These are phyloP conservation scores for Synanthedon andrenaeformis DNA, from an alignment of 2,888 invertebrate genomes.

Conservation along the genomic window DNA sequence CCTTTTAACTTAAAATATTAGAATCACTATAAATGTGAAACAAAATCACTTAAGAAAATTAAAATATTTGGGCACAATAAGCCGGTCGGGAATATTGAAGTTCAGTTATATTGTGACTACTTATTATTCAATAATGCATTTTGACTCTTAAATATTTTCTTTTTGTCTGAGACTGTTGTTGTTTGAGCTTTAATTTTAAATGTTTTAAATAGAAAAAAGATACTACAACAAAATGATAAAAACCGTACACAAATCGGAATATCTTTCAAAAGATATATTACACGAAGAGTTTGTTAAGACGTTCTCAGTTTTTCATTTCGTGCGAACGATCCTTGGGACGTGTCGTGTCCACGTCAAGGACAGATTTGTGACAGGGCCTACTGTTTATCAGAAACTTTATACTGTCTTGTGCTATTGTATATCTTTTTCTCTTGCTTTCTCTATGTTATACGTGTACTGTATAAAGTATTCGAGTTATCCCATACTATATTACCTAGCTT, in stretches of 20 bases:
- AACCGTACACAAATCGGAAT: not conserved
- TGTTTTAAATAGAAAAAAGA: no score
- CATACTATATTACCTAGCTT: not conserved
- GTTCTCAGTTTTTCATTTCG: not conserved
- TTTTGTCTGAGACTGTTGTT: no score
- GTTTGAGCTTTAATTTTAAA: no score
- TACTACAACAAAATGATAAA: no score
- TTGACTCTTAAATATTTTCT: no score
- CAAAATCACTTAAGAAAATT: no score
- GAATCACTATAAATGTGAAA: no score
- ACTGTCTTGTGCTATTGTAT: not conserved
- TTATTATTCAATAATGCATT: no score
- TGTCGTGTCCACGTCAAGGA: not conserved
- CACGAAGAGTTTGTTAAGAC: not conserved
- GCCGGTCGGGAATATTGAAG: no score
- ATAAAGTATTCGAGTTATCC: not conserved
- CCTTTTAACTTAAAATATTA: no score
- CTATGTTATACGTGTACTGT: not conserved
- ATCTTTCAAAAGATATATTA: not conserved
- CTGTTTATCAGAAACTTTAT: not conserved
- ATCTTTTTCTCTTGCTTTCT: not conserved
- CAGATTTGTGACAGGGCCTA: not conserved
- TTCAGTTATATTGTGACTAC: no score
- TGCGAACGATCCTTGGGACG: not conserved
- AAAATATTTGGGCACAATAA: no score